Percentiles rank a stretch among this genome's conserved stretches.
Evolutionary conservation across 2,113 vertebrate species (phyloP).

Genomic region (Serilophus lunatus): DNA sequence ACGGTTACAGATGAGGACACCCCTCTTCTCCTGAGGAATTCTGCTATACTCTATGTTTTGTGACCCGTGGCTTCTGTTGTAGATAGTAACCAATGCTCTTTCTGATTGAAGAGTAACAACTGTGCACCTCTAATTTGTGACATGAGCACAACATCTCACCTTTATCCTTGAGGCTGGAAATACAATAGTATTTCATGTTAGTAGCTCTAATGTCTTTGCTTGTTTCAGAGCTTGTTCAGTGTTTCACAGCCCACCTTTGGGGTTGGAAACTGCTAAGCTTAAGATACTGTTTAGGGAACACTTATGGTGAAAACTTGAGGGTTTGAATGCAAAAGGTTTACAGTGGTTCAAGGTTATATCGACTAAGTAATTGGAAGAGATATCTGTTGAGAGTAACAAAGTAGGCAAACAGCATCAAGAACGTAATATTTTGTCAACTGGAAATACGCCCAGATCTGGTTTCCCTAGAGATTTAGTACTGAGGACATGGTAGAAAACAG

Average conservation of each 20-base stretch:
- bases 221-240: background rate
- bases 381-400: background rate
- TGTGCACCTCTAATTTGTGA: background rate
- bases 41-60: background rate
- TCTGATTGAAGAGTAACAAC: background rate
- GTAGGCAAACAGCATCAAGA: background rate
- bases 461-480: background rate
- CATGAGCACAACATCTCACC: background rate
- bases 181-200: fast-evolving
- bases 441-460: background rate
- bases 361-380: background rate
- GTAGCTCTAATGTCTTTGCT: background rate
- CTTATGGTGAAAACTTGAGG: background rate
- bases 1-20: background rate
- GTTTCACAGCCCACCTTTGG: background rate
- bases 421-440: background rate
- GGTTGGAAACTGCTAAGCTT: background rate
- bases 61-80: background rate
- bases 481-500: background rate
- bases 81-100: background rate
- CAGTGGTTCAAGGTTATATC: background rate
- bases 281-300: background rate
- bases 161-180: background rate
- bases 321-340: background rate
- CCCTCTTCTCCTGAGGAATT: background rate